phyloP scores from a whole-genome alignment of 2,113 vertebrate species.

The Sinocyclocheilus grahami region DNA sequence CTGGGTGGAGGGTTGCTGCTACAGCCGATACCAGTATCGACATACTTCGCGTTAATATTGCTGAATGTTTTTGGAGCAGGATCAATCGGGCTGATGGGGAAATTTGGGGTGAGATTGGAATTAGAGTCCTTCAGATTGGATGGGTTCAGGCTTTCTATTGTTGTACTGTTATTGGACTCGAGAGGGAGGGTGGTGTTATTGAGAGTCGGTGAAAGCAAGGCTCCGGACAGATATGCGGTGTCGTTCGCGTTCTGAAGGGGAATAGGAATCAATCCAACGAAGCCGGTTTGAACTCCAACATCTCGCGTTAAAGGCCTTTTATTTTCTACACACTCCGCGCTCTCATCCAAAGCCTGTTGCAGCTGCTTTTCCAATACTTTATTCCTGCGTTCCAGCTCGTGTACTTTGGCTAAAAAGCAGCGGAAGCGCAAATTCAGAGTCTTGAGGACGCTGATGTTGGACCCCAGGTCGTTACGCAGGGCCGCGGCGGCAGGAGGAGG shows the following conservation, averaged over 20 bases:
- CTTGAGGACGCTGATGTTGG: slow-evolving; percentile 87
- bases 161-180: slow-evolving; percentile 53
- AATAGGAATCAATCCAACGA: slow-evolving; percentile 55
- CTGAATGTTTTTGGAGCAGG: slow-evolving; percentile 11
- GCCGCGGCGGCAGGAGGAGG: slow-evolving; percentile 66
- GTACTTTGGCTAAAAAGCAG: slow-evolving; percentile 87
- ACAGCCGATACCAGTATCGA: slow-evolving; percentile 21
- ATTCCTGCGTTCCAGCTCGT: slow-evolving; percentile 85
- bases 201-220: slow-evolving; percentile 66
- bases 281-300: slow-evolving; percentile 79
- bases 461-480: slow-evolving; percentile 82
- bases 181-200: slow-evolving; percentile 60
- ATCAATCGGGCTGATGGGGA: slow-evolving; percentile 55
- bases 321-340: slow-evolving; percentile 48
- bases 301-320: slow-evolving; percentile 74
- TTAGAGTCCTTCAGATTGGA: slow-evolving; percentile 63
- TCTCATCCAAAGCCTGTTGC: slow-evolving; percentile 72
- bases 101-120: slow-evolving; percentile 64
- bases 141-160: slow-evolving; percentile 36
- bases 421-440: slow-evolving; percentile 86
- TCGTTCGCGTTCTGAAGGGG: slow-evolving; percentile 64
- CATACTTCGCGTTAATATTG: slow-evolving; percentile 63
- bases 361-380: slow-evolving; percentile 84
- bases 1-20: slow-evolving; percentile 62
- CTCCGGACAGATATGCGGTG: slow-evolving; percentile 62